A percentile compares a stretch with the other conserved stretches of the same genome.
phyloP scores from a whole-genome alignment of 2,888 invertebrate genomes.

The Chromoteleia sp. region DNA sequence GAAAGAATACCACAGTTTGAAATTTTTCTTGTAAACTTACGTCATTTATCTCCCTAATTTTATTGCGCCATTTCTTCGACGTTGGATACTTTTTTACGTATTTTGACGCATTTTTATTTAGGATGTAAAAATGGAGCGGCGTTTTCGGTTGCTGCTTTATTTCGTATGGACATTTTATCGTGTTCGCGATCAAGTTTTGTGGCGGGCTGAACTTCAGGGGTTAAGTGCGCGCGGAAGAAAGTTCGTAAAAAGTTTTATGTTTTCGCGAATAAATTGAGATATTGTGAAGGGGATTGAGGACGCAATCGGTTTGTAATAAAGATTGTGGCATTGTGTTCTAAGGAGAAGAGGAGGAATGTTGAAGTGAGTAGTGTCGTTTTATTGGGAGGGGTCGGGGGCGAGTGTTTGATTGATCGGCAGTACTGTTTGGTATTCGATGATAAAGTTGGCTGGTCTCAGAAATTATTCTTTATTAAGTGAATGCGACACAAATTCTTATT shows the following conservation, averaged over 20 bases:
- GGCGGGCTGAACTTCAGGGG: slow-evolving; percentile 48
- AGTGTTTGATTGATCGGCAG: slow-evolving; percentile 36
- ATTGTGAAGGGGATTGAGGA: slow-evolving; percentile 53
- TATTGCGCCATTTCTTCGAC: slow-evolving; percentile 1
- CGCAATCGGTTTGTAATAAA: slow-evolving; percentile 55
- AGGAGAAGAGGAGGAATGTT: slow-evolving; percentile 1
- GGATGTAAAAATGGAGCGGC: slow-evolving; percentile 28
- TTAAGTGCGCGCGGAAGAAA: slow-evolving; percentile 52
- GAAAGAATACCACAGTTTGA: too few relatives aligned
- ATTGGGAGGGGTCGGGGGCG: not conserved
- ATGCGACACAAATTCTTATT: not conserved
- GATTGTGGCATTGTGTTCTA: slow-evolving; percentile 50
- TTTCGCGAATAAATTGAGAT: slow-evolving; percentile 63
- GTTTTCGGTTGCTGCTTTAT: slow-evolving; percentile 36
- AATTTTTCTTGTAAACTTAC: too few relatives aligned
- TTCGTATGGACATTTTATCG: slow-evolving; percentile 55
- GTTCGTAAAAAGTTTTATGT: slow-evolving; percentile 62
- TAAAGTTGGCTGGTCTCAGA: slow-evolving; percentile 3
- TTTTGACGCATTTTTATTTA: slow-evolving; percentile 32
- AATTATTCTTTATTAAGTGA: slow-evolving; percentile 6
- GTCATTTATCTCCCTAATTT: too few relatives aligned
- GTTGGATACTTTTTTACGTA: not conserved
- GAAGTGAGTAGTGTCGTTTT: slow-evolving; percentile 38
- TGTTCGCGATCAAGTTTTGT: slow-evolving; percentile 58
- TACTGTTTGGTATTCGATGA: slow-evolving; percentile 24